Evolutionary conservation across 2,797 vertebrate species (phyloP), one percentile per base, ranked within the genome.

Genomic region (Dendrocincla fuliginosa): DNA sequence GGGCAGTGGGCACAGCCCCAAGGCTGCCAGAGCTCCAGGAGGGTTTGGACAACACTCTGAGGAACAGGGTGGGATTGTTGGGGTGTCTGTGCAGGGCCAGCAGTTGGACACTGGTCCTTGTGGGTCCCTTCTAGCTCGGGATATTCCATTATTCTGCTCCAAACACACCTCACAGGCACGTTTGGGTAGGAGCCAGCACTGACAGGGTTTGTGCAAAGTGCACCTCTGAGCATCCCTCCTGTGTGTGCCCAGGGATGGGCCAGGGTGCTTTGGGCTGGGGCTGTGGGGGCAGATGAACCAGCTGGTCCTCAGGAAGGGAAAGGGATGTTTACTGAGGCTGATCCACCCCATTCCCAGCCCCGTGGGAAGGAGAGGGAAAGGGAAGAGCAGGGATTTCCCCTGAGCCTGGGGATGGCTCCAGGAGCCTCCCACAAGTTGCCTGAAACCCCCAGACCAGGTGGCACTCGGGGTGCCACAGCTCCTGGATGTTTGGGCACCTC

Each of bases 361-460:
- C 4, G 0, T 0, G 25, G 3, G 59, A 44, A 73, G 65, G 14
- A 22, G 6, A 16, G n/a, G 7, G 59, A 10, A 0, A 23, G 22
- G 33, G 41, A 50, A 30, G 59, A 47, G 39, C 59, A 42, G 23
- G 33, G 52, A 16, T 79, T 46, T 35, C 2, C 37, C 55, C 30
- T 7, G n/a, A 3, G 5, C n/a, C 22, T 11, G 32, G 20, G 24
- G n/a, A 19, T 1, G 39, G 64, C 71, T 86, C 35, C 47, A 27
- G 56, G 50, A 79, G 47, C 61, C 33, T 59, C 35, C 65, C 28
- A 18, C 2, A 3, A 8, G 16, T 47, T 28, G 47, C 25, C 53
- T 4, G 15, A 2, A 1, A 44, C 60, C n/a, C 25, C 37, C 11
- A 5, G 75, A 6, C 53, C 27, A 50, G 27, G 44, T 50, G 63